Evolutionary conservation across 2,888 invertebrate species (phyloP), one percentile per base, ranked within the genome.

Genomic region (Leptodirus hochenwartii): DNA sequence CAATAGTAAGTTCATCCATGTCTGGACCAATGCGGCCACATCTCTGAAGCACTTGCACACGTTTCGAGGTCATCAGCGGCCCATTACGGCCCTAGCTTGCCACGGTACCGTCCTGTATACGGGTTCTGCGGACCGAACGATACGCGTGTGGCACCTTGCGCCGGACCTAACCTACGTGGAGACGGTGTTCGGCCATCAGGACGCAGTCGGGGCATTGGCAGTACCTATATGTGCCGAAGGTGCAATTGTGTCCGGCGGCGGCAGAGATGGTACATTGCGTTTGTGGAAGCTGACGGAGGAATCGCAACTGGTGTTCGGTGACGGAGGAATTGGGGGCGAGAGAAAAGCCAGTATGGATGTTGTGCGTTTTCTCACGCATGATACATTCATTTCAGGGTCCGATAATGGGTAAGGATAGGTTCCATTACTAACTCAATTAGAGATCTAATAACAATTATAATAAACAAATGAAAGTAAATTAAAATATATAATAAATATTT

Each of bases 221-320:
- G 66, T 79, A 42, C 8, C 20, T 8, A 8, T 8, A 20, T n/a
- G 20, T 8, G 25, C 29, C 12, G 93, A 95, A 47, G 62, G 90
- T 39, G 82, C 82, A 4, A 64, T 96, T 8, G n/a, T n/a, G n/a
- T 84, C 91, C 1, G 69, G 81, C 11, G 95, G 96, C 10, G 90
- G 93, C 3, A 64, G 77, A 36, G 96, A 98, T 49, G 67, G 73
- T 22, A 69, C 82, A 2, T 58, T 93, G 11, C 64, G 95, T 41
- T 69, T 98, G 42, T 98, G 96, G 95, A 96, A 98, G 55, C 80
- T 98, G 33, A 73, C 79, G 2, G 95, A 96, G 58, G 96, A 96
- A 51, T 91, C 93, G 11, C 96, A 98, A 50, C 61, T 98, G 11
- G 80, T 96, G 41, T 33, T 33, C 22, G 9, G 9, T n/a, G 20